Base-by-base conservation (phyloP, 2,888 invertebrate genomes). In the Orthonevra nobilis region DNA sequence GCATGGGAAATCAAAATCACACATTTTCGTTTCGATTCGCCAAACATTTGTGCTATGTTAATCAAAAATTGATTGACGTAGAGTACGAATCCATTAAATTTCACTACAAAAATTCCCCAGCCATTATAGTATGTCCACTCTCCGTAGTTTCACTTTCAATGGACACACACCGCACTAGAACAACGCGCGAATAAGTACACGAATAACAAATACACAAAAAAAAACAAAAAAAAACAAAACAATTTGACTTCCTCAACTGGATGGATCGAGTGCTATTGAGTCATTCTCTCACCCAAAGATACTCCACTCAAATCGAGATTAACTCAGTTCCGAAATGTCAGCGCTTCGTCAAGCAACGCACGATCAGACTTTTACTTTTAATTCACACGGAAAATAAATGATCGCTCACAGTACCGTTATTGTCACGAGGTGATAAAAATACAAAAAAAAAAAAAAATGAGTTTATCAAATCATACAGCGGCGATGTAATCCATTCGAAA, bases 301-400 rank as follows among this genome's bases (percentile, higher is more conserved):
- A 28, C 44, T 44, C 44, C 2, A 9, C 46, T 46, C 56, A 26
- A 66, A 46, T 38, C 28, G 14, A 66, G 32, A 66, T 56, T 66
- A 34, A 46, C 56, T 66, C 40, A 15, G 56, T 56, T 66, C 38
- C 46, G 34, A 56, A 66, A 56, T 66, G 46, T 56, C 56, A 56
- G 32, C 54, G 54, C 36, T 54, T n/a, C n/a, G 34, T 23, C 48
- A 44, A 14, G n/a, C 19, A 48, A 20, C 46, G 38, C 38, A 36
- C 40, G 38, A 32, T 36, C 15, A 60, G 68, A 74, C 74, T 74
- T 74, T 74, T 74, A 74, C 74, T 74, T 74, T 74, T 46, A n/a
- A 61, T 61, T 68, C 15, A 28, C 28, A 60, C 20, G 42, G 36
- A 48, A 73, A 34, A n/a, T n/a, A n/a, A 54, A 54, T 61, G 58